Base-by-base conservation (phyloP, 2,888 invertebrate species). In the Adela reaumurella region DNA sequence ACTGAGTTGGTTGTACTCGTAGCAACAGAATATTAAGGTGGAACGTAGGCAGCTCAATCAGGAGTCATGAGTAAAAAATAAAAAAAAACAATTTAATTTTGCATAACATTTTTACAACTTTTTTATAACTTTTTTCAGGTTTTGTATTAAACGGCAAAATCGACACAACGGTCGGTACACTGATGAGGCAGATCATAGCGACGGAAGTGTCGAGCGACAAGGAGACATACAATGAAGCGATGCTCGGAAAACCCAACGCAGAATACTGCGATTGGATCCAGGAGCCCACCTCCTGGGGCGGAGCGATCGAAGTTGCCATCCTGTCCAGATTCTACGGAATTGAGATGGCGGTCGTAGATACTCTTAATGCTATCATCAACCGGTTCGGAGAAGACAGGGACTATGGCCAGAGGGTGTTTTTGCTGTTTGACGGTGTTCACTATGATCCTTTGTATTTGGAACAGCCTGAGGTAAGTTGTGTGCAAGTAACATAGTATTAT, bases 361-460 rank as follows among this genome's bases (percentile, higher is more conserved):
- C 94, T 46, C 85, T 93, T 56, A 93, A 93, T 67, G 89, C 88
- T 43, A 89, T 93, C 52, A 90, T 97, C 51, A 94, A 94, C 67
- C 85, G 92, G 58, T 94, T 97, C 70, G 97, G 97, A 0, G 97
- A 97, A 70, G 95, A 96, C 68, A 87, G 89, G 62, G 86, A 88
- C 59, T 96, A 92, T 65, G 82, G 87, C 2, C 83, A 90, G 50
- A 73, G 96, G 59, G 92, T 94, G 3, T 90, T 96, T 63, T 74
- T 97, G 4, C 81, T 97, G 47, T 97, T 96, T 65, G 96, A 97
- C 70, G 97, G 97, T 17, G 94, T 97, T 47, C 97, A 97, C 70
- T 97, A 97, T 64, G 97, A 97, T 71, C 94, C 97, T 0, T 71
- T 97, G 11, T 92, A 91, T 63, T 81, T 94, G 72, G 95, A 96